Evolutionary conservation across 1,140 invertebrate genomes (phyloP).

Genomic region (Meloidogyne floridensis): DNA sequence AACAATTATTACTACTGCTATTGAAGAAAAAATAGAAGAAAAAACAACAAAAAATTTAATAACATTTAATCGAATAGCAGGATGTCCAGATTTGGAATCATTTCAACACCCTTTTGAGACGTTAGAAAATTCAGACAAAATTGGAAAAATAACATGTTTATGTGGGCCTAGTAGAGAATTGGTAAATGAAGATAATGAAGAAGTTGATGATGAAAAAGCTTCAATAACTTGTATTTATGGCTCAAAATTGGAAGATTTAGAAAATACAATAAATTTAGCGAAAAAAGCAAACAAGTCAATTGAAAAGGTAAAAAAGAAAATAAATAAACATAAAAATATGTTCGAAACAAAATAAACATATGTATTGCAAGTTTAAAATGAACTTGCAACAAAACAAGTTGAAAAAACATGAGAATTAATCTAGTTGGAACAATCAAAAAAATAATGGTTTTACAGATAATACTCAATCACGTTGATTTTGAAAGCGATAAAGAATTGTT

Average conservation of each 20-base stretch:
- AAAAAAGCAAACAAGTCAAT: slow-evolving; percentile 38
- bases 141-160: slow-evolving; percentile 27
- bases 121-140: background rate
- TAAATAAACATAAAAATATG: background rate
- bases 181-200: background rate
- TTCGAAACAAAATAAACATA: too few species aligned
- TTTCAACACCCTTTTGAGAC: slow-evolving; percentile 10
- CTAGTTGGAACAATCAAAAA: too few species aligned
- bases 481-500: slow-evolving; percentile 17
- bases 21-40: background rate
- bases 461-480: slow-evolving; percentile 38
- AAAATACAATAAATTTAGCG: slow-evolving; percentile 27
- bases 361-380: too few species aligned
- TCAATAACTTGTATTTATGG: slow-evolving; percentile 50
- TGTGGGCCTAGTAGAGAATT: slow-evolving; percentile 28
- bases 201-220: slow-evolving; percentile 23
- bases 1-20: background rate
- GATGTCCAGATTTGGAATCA: slow-evolving; percentile 39
- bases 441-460: slow-evolving; percentile 17
- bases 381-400: too few species aligned
- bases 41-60: background rate
- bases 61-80: slow-evolving; percentile 21
- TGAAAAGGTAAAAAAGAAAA: slow-evolving; percentile 22
- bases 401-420: too few species aligned
- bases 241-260: slow-evolving; percentile 48